These are phyloP conservation scores for Liodrosophila aerea DNA, from an alignment of 2,888 invertebrate species.

Conservation along the genomic window DNA sequence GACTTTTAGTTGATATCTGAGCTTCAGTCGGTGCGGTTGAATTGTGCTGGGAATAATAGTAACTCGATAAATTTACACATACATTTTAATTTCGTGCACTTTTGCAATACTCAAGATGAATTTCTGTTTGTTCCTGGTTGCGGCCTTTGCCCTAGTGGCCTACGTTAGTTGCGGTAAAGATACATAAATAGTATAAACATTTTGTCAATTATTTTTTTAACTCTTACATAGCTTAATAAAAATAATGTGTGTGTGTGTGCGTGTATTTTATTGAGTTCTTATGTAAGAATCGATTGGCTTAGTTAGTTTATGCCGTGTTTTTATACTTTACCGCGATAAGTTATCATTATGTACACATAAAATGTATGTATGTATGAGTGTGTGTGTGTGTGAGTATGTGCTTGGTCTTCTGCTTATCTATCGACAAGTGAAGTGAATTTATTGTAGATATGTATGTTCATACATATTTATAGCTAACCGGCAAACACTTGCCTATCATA, in stretches of 20 bases:
- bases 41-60: conserved; percentile 6
- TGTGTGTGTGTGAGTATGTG: no score
- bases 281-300: conserved; percentile 21
- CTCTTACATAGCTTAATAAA: no score
- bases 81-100: background rate
- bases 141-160: conserved; percentile 70
- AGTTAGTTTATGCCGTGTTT: background rate
- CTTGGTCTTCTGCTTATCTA: conserved; percentile 3
- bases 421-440: conserved; percentile 3
- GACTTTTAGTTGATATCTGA: conserved; percentile 25
- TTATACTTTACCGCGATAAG: conserved; percentile 13
- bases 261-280: conserved; percentile 14
- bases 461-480: background rate
- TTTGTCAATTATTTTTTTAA: conserved; percentile 8
- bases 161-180: conserved; percentile 77
- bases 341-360: conserved; percentile 26
- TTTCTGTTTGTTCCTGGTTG: conserved; percentile 57
- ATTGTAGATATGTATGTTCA: background rate
- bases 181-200: background rate
- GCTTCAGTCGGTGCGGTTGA: conserved; percentile 16
- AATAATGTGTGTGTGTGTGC: no score
- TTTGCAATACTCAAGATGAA: conserved; percentile 64
- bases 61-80: conserved; percentile 1
- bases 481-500: no score
- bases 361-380: no score